Percentiles rank a stretch among this genome's conserved stretches.
Conservation (phyloP, 2,888 invertebrate genomes). For the Drosophila sordidula region DNA sequence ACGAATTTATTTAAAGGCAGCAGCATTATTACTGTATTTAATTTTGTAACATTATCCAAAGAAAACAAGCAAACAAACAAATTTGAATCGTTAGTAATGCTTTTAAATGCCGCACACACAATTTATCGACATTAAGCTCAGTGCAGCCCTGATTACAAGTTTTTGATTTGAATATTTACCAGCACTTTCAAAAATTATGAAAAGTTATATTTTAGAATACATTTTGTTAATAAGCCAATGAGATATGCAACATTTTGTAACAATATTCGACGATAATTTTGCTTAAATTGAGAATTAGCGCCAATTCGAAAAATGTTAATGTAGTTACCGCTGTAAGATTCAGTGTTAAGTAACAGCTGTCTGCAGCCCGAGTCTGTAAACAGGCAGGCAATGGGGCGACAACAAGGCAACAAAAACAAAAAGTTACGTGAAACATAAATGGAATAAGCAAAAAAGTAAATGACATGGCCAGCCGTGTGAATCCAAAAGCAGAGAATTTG, state of each 20-base stretch:
- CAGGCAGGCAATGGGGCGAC: conserved; percentile 27
- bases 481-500: conserved; percentile 36
- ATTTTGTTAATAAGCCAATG: not conserved
- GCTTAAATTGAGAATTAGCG: not conserved
- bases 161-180: not conserved
- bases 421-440: conserved; percentile 77
- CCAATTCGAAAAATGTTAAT: not conserved
- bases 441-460: conserved; percentile 61
- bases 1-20: conserved; percentile 37
- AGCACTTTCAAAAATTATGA: not conserved
- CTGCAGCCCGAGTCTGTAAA: conserved; percentile 21
- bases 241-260: not conserved
- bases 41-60: conserved; percentile 56
- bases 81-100: conserved; percentile 5
- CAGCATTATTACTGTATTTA: conserved; percentile 57
- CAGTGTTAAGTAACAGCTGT: conserved; percentile 37
- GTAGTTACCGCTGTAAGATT: not conserved
- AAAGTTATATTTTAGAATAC: not conserved
- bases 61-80: conserved; percentile 4
- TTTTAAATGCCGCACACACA: not conserved
- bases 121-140: conserved; percentile 15
- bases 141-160: conserved; percentile 15
- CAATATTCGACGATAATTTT: not conserved
- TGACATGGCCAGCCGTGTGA: conserved; percentile 47
- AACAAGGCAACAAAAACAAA: conserved; percentile 59